Conservation (phyloP, 2,797 vertebrate species). For the Hippopotamyrus pictus region DNA sequence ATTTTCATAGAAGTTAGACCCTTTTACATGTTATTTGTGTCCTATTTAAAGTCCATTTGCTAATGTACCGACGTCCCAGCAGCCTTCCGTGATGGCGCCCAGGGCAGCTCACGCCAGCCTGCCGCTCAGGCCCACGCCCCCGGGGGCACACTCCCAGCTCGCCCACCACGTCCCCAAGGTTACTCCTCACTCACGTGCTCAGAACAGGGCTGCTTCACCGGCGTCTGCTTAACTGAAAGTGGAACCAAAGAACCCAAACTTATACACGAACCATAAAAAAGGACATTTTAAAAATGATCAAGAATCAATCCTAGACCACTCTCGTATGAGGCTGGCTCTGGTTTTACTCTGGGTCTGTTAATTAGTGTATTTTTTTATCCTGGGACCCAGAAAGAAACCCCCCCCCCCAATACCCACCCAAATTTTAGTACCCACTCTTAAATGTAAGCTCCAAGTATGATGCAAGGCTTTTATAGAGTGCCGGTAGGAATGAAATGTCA, state of each 20-base stretch:
- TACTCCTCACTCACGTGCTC: not conserved
- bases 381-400: not conserved
- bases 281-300: not conserved
- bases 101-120: not conserved
- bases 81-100: not conserved
- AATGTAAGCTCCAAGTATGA: not conserved
- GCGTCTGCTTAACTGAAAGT: not conserved
- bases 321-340: not conserved
- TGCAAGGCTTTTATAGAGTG: not conserved
- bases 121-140: not conserved
- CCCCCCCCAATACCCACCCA: not conserved
- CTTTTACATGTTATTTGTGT: constrained; percentile 14
- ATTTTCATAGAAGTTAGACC: constrained; percentile 9
- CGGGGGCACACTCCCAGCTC: not conserved
- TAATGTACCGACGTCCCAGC: constrained; percentile 1
- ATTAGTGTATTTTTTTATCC: not conserved
- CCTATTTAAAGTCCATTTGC: constrained; percentile 7
- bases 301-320: not conserved
- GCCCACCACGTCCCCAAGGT: not conserved
- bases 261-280: not conserved
- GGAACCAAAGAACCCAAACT: not conserved
- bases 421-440: not conserved
- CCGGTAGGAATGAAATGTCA: not conserved
- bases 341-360: not conserved
- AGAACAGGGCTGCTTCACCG: not conserved